A percentile compares a stretch with the other conserved stretches of the same genome.
Evolutionary conservation across 1,140 invertebrate genomes (phyloP).

Genomic region (Magallana angulata): DNA sequence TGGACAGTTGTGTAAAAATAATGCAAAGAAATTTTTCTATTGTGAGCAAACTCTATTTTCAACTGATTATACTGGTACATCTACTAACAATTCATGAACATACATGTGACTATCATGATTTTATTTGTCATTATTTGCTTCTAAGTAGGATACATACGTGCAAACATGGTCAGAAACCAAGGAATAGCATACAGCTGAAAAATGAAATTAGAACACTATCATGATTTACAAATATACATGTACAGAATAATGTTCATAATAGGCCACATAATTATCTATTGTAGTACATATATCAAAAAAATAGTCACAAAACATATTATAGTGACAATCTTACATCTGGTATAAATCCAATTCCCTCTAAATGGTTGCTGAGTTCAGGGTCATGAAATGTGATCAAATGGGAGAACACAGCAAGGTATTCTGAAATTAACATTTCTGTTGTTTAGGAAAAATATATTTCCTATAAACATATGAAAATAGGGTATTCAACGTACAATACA

Average conservation of each 20-base stretch:
- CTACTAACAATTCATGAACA: no score
- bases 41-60: no score
- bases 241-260: neutral
- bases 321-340: constrained; percentile 86
- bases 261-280: no score
- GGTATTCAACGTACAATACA: no score
- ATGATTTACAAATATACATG: neutral
- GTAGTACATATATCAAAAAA: no score
- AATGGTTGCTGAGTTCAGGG: constrained; percentile 93
- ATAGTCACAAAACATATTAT: no score
- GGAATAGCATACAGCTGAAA: constrained; percentile 96
- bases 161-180: constrained; percentile 99
- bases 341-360: constrained; percentile 95
- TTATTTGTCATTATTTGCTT: no score
- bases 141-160: constrained; percentile 86
- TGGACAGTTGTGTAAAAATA: neutral
- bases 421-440: constrained; percentile 78
- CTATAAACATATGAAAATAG: no score
- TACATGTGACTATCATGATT: no score
- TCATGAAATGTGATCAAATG: constrained; percentile 98
- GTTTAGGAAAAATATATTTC: no score
- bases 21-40: no score
- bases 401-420: constrained; percentile 98
- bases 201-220: constrained; percentile 50
- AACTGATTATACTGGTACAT: no score